phyloP scores from a whole-genome alignment of 2,797 vertebrate genomes.

The Rhincodon typus region DNA sequence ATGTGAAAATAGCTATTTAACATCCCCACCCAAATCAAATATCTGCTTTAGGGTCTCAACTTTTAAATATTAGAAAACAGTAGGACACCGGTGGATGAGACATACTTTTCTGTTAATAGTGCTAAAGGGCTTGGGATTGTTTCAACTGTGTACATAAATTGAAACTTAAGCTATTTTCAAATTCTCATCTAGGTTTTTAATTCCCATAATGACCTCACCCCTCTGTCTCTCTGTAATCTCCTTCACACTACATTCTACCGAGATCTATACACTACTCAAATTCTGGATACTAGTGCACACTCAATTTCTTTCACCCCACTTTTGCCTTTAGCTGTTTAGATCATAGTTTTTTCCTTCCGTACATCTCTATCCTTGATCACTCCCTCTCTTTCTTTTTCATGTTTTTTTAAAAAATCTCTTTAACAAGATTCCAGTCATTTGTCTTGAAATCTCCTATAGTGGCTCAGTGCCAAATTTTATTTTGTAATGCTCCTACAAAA shows the following conservation, averaged over 20 bases:
- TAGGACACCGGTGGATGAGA: not conserved
- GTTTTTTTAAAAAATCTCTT: not conserved
- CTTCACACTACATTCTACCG: not conserved
- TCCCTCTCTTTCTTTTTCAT: not conserved
- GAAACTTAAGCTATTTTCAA: not conserved
- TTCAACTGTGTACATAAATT: not conserved
- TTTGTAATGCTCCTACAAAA: not conserved
- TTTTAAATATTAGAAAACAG: not conserved
- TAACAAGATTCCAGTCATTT: not conserved
- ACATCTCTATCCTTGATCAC: not conserved
- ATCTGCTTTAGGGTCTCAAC: not conserved
- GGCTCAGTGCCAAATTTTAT: not conserved
- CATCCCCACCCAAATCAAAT: not conserved
- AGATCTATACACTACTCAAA: not conserved
- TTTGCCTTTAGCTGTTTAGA: not conserved
- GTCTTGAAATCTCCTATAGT: not conserved
- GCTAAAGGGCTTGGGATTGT: not conserved
- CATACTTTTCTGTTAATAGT: not conserved
- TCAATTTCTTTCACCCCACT: not conserved
- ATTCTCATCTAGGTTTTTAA: not conserved
- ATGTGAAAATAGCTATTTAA: not conserved
- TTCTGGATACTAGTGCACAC: not conserved
- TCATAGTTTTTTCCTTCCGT: not conserved
- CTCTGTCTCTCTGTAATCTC: not conserved
- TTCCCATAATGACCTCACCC: not conserved